phyloP scores from a whole-genome alignment of 2,797 vertebrate genomes.

The Hippopotamyrus pictus region DNA sequence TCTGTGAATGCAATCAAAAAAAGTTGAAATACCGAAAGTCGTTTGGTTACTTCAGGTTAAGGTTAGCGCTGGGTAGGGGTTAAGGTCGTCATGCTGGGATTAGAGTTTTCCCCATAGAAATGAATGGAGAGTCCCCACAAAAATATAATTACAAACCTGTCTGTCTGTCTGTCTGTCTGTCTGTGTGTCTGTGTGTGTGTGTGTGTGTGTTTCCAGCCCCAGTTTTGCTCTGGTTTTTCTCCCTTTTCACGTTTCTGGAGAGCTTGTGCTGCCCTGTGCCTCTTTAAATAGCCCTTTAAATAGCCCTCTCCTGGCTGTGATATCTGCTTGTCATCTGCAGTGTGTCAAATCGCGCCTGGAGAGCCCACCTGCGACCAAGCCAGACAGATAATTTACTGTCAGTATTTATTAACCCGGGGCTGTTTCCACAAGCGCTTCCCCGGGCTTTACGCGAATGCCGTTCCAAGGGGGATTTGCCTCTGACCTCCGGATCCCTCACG shows the following conservation, averaged over 20 bases:
- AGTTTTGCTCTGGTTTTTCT: constrained; percentile 23
- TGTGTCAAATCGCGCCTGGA: constrained; percentile 50
- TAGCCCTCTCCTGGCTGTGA: constrained; percentile 39
- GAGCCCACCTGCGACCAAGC: constrained; percentile 59
- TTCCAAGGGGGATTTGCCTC: constrained; percentile 21
- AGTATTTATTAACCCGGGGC: constrained; percentile 63
- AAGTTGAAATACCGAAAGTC: not conserved
- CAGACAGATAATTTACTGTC: constrained; percentile 62
- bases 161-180: too few relatives aligned
- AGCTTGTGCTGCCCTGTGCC: constrained; percentile 10
- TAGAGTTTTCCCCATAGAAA: not conserved
- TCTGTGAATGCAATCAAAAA: not conserved
- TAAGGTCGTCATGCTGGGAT: not conserved
- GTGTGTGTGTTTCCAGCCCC: constrained; percentile 17
- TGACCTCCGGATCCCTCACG: not conserved
- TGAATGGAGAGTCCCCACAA: not conserved
- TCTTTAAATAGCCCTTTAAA: constrained; percentile 26
- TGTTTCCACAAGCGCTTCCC: constrained; percentile 21
- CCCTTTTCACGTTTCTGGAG: not conserved
- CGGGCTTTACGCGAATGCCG: not conserved
- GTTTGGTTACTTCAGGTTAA: not conserved
- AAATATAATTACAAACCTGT: not conserved
- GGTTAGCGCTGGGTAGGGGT: not conserved
- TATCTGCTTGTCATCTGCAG: constrained; percentile 46
- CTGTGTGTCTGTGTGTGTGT: not conserved